Evolutionary conservation across 2,888 invertebrate genomes (phyloP).

Genomic region (Hecatera dysodea): DNA sequence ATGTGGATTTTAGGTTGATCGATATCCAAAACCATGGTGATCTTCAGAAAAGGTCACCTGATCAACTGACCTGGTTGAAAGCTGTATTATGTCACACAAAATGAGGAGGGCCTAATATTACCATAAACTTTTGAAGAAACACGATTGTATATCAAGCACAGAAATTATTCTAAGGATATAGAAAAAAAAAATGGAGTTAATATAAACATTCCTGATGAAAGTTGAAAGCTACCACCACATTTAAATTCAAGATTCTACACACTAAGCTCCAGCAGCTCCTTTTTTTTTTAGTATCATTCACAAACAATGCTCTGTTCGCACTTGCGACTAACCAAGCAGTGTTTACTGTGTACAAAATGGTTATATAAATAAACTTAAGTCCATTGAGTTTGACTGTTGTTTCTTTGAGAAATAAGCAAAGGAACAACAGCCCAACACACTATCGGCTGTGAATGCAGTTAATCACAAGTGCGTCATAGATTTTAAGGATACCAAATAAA

Average conservation of each 20-base stretch:
- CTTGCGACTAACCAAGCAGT: neutral
- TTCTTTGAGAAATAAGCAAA: too few species aligned
- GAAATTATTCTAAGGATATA: neutral
- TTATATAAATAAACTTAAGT: neutral
- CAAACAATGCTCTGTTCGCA: conserved; percentile 3
- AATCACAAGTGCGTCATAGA: conserved; percentile 1
- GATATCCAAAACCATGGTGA: neutral
- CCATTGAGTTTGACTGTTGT: too few species aligned
- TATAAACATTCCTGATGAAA: conserved; percentile 10
- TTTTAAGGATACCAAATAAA: conserved; percentile 22
- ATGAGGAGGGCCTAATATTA: neutral
- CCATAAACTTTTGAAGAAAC: conserved; percentile 1
- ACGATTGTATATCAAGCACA: conserved; percentile 1
- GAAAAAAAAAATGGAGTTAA: neutral
- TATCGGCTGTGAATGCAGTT: neutral
- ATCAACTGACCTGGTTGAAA: neutral
- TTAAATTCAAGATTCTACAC: conserved; percentile 22
- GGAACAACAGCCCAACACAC: neutral
- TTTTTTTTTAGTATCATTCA: conserved; percentile 9
- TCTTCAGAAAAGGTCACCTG: conserved; percentile 9
- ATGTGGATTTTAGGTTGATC: neutral
- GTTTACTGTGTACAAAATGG: neutral
- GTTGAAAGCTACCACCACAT: conserved; percentile 14
- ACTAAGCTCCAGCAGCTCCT: conserved; percentile 11
- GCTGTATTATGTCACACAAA: neutral